These are phyloP conservation scores for Mus caroli DNA, from an alignment of 2,797 vertebrate species.

Conservation along the genomic window DNA sequence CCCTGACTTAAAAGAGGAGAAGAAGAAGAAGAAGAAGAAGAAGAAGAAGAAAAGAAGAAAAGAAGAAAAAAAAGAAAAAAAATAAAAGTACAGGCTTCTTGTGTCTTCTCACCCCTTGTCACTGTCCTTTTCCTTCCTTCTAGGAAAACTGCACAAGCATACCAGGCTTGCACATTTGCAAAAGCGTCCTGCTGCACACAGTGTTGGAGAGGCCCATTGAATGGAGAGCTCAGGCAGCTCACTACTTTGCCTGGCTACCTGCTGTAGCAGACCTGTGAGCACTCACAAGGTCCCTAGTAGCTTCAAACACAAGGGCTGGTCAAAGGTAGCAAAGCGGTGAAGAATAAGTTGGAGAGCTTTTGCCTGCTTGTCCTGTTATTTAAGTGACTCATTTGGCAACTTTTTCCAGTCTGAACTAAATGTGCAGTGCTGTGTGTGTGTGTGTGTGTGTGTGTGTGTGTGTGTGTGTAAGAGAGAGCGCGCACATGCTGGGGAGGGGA, in stretches of 20 bases:
- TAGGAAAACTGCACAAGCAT: neutral
- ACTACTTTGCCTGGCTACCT: constrained; percentile 18
- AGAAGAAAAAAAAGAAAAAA: too few species aligned
- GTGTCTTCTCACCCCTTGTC: neutral
- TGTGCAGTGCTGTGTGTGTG: neutral
- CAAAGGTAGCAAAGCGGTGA: neutral
- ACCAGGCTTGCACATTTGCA: neutral
- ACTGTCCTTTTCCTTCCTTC: constrained; percentile 55
- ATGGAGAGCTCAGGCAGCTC: constrained; percentile 47
- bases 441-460: neutral
- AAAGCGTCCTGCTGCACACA: neutral
- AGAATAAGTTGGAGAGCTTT: constrained; percentile 20
- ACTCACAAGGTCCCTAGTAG: neutral
- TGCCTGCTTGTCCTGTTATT: constrained; percentile 14
- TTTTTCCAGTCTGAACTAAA: constrained; percentile 50
- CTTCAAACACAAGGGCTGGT: neutral
- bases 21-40: too few species aligned
- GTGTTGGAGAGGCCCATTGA: constrained; percentile 20
- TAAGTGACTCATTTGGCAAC: constrained; percentile 58
- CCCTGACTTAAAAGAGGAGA: too few species aligned
- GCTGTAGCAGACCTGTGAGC: neutral
- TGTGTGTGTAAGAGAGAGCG: too few species aligned
- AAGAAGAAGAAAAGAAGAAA: too few species aligned
- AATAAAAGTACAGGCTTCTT: neutral
- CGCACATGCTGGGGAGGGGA: too few species aligned